Evolutionary conservation across 2,797 vertebrate genomes (phyloP).

Genomic region (Miichthys miiuy): DNA sequence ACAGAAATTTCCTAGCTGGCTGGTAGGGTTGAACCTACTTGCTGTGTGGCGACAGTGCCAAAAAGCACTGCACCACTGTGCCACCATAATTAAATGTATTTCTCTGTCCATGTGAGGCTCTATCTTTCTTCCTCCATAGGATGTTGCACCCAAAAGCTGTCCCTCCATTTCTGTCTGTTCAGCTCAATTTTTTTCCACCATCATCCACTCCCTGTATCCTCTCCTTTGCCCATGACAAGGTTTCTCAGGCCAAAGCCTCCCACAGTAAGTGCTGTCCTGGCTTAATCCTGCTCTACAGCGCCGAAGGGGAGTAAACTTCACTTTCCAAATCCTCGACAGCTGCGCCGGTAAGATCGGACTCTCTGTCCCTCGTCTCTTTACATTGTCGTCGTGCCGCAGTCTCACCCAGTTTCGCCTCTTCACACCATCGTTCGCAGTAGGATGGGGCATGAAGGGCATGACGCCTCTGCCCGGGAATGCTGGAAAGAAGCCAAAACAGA

Average conservation of each 20-base stretch:
- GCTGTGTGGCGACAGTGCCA: no score
- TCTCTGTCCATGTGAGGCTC: no score
- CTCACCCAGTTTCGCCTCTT: constrained; percentile 43
- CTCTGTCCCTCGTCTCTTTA: constrained; percentile 28
- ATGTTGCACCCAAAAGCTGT: constrained; percentile 49
- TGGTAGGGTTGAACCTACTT: no score
- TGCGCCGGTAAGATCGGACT: constrained; percentile 48
- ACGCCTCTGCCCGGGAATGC: constrained; percentile 55
- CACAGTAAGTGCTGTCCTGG: constrained; percentile 23
- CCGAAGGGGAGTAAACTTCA: constrained; percentile 42
- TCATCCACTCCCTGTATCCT: constrained; percentile 24
- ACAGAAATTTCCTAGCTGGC: no score
- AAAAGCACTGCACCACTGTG: no score
- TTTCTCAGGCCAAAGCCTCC: constrained; percentile 45
- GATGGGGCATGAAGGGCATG: constrained; percentile 38
- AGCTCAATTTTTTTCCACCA: constrained; percentile 39
- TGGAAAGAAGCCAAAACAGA: constrained; percentile 56
- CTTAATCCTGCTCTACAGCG: constrained; percentile 51
- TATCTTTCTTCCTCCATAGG: constrained; percentile 21
- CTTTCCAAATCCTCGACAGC: constrained; percentile 71
- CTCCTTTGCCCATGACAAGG: constrained; percentile 20
- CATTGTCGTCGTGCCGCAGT: constrained; percentile 39
- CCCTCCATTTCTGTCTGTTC: constrained; percentile 43
- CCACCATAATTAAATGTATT: no score
- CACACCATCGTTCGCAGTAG: constrained; percentile 29